phyloP scores from a whole-genome alignment of 1,140 invertebrate species.

The Plectrocnemia conspersa region DNA sequence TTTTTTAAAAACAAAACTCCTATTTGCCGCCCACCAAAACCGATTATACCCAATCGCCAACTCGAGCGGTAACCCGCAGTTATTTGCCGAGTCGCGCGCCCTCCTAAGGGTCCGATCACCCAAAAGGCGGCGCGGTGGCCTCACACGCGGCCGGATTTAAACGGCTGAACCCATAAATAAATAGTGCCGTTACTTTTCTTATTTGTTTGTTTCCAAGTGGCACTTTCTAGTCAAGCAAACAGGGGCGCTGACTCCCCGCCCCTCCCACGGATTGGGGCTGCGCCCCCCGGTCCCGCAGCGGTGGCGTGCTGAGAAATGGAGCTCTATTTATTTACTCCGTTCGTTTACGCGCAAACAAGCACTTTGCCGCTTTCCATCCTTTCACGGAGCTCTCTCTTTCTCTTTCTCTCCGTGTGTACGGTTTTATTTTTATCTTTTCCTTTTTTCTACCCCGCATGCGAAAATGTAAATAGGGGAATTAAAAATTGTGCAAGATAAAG shows the following conservation, averaged over 20 bases:
- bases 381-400: slow-evolving; percentile 13
- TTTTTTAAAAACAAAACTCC: no score
- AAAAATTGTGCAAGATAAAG: slow-evolving; percentile 5
- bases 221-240: slow-evolving; percentile 27
- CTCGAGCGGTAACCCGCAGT: no score
- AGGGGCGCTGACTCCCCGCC: slow-evolving; percentile 1
- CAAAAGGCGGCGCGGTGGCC: background rate
- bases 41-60: no score
- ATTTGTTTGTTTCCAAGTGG: slow-evolving; percentile 28
- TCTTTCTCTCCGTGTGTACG: background rate
- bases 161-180: slow-evolving; percentile 24
- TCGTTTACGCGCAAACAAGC: slow-evolving; percentile 27
- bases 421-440: no score
- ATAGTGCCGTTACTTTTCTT: slow-evolving; percentile 24
- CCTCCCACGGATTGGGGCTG: slow-evolving; percentile 3
- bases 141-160: slow-evolving; percentile 1
- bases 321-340: slow-evolving; percentile 28
- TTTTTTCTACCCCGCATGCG: background rate
- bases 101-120: no score
- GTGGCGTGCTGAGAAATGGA: slow-evolving; percentile 27
- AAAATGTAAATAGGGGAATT: slow-evolving; percentile 7
- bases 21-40: no score
- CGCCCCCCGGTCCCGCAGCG: background rate
- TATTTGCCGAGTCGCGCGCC: no score
- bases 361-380: slow-evolving; percentile 26